These are phyloP conservation scores for Okamejei kenojei DNA, from an alignment of 2,797 vertebrate genomes.

Conservation along the genomic window DNA sequence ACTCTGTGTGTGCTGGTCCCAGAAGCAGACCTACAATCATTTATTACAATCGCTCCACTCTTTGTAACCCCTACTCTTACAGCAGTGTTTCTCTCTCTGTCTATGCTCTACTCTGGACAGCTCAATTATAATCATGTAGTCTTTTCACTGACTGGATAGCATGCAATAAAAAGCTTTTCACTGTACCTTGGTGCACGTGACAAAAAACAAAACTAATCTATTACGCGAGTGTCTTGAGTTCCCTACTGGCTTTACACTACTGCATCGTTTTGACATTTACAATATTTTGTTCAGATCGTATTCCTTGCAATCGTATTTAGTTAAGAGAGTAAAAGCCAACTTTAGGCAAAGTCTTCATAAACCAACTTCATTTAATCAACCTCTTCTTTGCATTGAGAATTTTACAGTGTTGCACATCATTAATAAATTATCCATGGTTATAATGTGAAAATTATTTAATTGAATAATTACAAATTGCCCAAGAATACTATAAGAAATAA, in stretches of 20 bases:
- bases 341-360: background rate
- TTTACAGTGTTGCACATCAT: background rate
- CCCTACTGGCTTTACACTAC: background rate
- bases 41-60: too few species aligned
- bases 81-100: too few species aligned
- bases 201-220: too few species aligned
- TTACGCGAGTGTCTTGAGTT: background rate
- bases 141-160: too few species aligned
- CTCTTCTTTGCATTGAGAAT: background rate
- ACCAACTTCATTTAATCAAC: background rate
- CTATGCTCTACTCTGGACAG: too few species aligned
- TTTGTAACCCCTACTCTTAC: too few species aligned
- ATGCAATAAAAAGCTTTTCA: too few species aligned
- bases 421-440: background rate
- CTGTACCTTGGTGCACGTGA: too few species aligned
- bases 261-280: background rate
- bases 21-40: too few species aligned
- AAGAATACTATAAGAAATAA: background rate
- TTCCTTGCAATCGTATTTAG: background rate
- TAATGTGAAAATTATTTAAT: background rate
- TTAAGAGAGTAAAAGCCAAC: background rate
- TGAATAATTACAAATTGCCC: background rate
- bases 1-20: too few species aligned
- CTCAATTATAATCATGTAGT: too few species aligned
- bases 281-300: background rate